These are phyloP conservation scores for Myiotriccus ornatus DNA, from an alignment of 2,797 vertebrate species.

Conservation along the genomic window DNA sequence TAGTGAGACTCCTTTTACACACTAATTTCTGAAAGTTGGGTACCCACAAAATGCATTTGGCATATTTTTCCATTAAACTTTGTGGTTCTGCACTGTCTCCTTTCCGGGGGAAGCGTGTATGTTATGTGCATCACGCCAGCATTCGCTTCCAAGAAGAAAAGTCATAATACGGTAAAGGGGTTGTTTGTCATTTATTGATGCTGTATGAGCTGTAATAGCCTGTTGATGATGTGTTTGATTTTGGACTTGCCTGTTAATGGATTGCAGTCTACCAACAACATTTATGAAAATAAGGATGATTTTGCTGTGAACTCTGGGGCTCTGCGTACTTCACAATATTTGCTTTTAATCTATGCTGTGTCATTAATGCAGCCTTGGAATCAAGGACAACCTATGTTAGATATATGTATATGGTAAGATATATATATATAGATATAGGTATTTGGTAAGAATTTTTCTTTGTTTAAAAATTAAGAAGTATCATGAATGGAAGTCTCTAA, in stretches of 20 bases:
- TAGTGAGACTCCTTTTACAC: neutral
- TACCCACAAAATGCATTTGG: neutral
- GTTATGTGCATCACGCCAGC: neutral
- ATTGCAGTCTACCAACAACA: neutral
- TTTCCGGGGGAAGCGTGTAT: neutral
- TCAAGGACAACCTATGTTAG: neutral
- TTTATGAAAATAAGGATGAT: neutral
- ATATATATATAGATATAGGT: neutral
- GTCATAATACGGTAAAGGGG: neutral
- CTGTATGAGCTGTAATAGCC: neutral
- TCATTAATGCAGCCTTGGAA: neutral
- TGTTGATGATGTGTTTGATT: neutral
- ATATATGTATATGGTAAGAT: neutral
- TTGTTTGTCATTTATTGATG: neutral
- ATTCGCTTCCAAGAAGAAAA: neutral
- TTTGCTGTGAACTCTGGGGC: neutral
- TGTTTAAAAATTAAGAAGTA: constrained; percentile 31
- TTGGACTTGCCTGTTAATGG: neutral
- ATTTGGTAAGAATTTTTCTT: neutral
- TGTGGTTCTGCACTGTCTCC: neutral
- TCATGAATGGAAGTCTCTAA: neutral
- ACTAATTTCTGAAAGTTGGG: neutral
- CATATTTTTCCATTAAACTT: neutral
- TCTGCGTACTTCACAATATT: neutral
- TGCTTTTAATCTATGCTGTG: neutral